Percentiles rank a stretch among this genome's conserved stretches.
Evolutionary conservation across 2,113 vertebrate genomes (phyloP).

Genomic region (Eulemur macaco): DNA sequence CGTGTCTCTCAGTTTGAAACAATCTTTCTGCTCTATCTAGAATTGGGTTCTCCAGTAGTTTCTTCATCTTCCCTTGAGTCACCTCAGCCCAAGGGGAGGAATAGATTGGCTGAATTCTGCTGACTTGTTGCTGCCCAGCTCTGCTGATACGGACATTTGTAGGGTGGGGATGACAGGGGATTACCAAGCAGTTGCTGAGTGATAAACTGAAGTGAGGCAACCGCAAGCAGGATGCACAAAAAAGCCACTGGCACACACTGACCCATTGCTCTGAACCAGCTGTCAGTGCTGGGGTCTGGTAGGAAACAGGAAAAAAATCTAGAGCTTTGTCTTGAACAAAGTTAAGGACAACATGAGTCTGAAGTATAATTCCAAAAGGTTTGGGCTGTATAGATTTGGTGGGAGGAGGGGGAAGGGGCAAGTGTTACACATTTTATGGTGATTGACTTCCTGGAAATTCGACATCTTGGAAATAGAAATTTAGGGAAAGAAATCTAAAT

Average conservation of each 20-base stretch:
- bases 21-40: not conserved
- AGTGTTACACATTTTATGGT: not conserved
- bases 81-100: not conserved
- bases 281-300: not conserved
- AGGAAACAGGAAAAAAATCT: not conserved
- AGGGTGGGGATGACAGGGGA: constrained; percentile 54
- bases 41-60: not conserved
- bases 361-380: not conserved
- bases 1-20: not conserved
- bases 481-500: constrained; percentile 58
- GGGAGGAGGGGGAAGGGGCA: not conserved
- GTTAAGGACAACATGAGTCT: not conserved
- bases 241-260: not conserved
- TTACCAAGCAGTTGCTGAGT: constrained; percentile 72
- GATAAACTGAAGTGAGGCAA: constrained; percentile 48
- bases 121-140: not conserved
- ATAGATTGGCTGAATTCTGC: constrained; percentile 43
- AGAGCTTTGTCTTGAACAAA: not conserved
- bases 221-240: constrained; percentile 29
- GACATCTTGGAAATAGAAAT: constrained; percentile 49
- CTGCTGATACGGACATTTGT: constrained; percentile 29
- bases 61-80: constrained; percentile 10
- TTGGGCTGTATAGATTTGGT: not conserved
- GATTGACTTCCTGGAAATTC: constrained; percentile 57
- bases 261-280: not conserved